Evolutionary conservation across 1,140 invertebrate species (phyloP), one percentile per base, ranked within the genome.

Genomic region (Neodiprion virginianus): DNA sequence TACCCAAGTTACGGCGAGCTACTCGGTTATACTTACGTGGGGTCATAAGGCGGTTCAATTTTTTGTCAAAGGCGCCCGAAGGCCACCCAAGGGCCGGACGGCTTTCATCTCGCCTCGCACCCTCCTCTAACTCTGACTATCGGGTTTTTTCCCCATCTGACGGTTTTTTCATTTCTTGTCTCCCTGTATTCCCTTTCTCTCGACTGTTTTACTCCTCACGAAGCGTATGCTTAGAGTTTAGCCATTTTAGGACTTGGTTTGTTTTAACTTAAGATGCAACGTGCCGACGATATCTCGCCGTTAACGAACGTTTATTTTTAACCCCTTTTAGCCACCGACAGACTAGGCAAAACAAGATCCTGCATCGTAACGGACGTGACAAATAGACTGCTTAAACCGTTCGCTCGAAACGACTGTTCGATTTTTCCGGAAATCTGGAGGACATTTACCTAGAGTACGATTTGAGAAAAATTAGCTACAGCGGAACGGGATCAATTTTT

Each of bases 241-340:
- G 53, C 61, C 48, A 71, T 77, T 78, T 69, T 71, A 48, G 49
- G 12, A 79, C 80, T 65, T n/a, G 40, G 78, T 80, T 78, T 79
- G 72, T 76, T 81, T 82, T 78, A 75, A 67, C 70, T 66, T n/a
- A 53, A 80, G 74, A 81, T 73, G 61, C 68, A 76, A 82, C 78
- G 72, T 68, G 67, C 79, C 80, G 53, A 61, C 53, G 11, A 17
- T 61, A 61, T 61, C 53, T 61, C n/a, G 80, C 68, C 72, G 14
- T 8, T 49, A 17, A n/a, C 47, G 49, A 21, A 69, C 65, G 72
- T 28, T 72, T 77, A 77, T 77, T 77, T 77, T 72, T 74, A 74
- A 76, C 72, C 49, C 47, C 69, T 65, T 73, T 66, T 28, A 61
- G n/a, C 53, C 53, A 8, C 53, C 53, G 53, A 61, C 53, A 14